These are phyloP conservation scores for Trichogramma dendrolimi DNA, from an alignment of 2,888 invertebrate genomes.

Conservation along the genomic window DNA sequence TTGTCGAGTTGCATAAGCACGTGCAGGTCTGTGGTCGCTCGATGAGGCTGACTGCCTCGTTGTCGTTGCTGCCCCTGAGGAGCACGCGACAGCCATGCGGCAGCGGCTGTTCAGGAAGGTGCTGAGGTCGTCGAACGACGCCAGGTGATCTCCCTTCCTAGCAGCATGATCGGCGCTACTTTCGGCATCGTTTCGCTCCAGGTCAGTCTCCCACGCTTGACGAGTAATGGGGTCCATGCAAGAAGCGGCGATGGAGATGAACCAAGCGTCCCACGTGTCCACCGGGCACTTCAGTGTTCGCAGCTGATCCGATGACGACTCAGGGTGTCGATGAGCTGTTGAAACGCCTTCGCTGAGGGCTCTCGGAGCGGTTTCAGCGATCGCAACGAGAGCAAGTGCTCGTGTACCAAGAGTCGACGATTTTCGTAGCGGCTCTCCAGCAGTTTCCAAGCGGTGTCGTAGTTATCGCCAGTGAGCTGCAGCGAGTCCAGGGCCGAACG, in stretches of 20 bases:
- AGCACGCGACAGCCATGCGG: not conserved
- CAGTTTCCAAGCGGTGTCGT: not conserved
- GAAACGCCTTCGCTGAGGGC: not conserved
- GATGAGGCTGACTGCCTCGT: not conserved
- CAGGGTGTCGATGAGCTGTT: not conserved
- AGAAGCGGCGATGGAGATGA: not conserved
- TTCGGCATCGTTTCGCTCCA: not conserved
- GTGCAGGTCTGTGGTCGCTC: not conserved
- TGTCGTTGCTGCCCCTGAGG: not conserved
- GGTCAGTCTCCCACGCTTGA: not conserved
- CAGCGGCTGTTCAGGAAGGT: not conserved
- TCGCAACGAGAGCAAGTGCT: not conserved
- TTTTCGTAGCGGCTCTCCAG: not conserved
- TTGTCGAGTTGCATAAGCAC: not conserved
- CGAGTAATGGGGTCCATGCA: not conserved
- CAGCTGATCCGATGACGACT: not conserved
- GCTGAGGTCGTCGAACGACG: not conserved
- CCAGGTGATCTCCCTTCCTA: not conserved
- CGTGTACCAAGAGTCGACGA: not conserved
- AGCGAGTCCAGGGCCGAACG: not conserved
- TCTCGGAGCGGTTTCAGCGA: not conserved
- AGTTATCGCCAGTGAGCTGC: not conserved
- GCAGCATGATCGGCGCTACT: not conserved
- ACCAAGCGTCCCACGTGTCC: not conserved
- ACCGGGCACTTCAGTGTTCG: not conserved